These are phyloP conservation scores for Corythoichthys haematopterus DNA, from an alignment of 2,113 vertebrate species.

Conservation along the genomic window DNA sequence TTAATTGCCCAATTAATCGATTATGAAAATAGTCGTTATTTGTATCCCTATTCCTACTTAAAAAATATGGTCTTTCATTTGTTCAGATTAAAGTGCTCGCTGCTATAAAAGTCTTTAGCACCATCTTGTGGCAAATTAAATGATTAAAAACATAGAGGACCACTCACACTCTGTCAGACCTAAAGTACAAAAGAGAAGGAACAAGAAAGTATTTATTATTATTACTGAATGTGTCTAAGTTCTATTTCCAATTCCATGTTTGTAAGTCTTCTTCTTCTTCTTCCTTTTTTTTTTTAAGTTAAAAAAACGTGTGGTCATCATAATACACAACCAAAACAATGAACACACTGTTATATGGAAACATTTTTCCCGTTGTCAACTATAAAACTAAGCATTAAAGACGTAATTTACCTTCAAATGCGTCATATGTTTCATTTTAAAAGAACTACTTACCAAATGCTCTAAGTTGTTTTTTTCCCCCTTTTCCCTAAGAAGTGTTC, in stretches of 20 bases:
- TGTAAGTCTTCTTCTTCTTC: neutral
- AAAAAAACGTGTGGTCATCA: neutral
- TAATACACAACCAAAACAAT: neutral
- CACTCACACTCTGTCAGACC: no score
- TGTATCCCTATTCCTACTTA: no score
- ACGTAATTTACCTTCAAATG: no score
- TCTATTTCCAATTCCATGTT: neutral
- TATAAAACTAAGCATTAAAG: neutral
- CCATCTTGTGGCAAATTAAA: no score
- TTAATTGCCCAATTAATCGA: no score
- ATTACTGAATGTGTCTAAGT: neutral
- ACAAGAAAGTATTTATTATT: no score
- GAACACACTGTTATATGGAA: neutral
- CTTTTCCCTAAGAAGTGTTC: conserved; percentile 8
- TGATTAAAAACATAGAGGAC: no score
- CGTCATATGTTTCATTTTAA: neutral
- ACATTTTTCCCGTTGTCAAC: neutral
- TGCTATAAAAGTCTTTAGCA: no score
- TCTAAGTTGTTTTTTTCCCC: conserved; percentile 8
- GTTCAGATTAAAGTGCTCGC: no score
- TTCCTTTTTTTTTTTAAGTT: neutral
- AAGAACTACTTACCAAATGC: conserved; percentile 43
- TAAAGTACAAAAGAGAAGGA: no score
- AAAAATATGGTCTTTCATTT: no score
- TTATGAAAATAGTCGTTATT: no score